phyloP scores from a whole-genome alignment of 2,797 vertebrate species.

The Phrynocephalus forsythii region DNA sequence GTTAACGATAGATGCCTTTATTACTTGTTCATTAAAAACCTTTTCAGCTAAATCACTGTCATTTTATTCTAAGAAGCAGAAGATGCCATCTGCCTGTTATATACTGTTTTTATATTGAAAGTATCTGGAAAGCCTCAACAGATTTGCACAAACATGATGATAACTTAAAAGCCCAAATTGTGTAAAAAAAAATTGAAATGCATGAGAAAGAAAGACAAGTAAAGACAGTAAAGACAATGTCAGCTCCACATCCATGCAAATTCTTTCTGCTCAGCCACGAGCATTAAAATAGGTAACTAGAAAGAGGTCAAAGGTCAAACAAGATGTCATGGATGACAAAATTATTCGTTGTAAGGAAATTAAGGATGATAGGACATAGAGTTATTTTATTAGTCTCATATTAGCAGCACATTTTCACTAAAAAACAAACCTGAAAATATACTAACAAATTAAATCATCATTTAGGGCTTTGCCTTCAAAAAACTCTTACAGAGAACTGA shows the following conservation, averaged over 20 bases:
- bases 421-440: too few relatives aligned
- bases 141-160: neutral
- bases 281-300: neutral
- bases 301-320: neutral
- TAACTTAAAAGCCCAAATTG: neutral
- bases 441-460: too few relatives aligned
- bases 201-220: neutral
- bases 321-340: neutral
- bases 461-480: too few relatives aligned
- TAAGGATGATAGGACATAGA: too few relatives aligned
- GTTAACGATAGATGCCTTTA: neutral
- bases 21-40: neutral
- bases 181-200: neutral
- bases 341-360: neutral
- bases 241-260: neutral
- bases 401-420: too few relatives aligned
- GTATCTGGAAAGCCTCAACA: neutral
- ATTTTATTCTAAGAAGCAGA: neutral
- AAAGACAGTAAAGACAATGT: neutral
- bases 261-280: neutral
- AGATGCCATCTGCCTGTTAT: neutral
- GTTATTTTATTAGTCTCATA: too few relatives aligned
- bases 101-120: slow-evolving; percentile 2
- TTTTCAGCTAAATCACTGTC: neutral
- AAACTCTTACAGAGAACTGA: too few relatives aligned